These are phyloP conservation scores for Siniperca chuatsi DNA, from an alignment of 2,113 vertebrate genomes.

Conservation along the genomic window DNA sequence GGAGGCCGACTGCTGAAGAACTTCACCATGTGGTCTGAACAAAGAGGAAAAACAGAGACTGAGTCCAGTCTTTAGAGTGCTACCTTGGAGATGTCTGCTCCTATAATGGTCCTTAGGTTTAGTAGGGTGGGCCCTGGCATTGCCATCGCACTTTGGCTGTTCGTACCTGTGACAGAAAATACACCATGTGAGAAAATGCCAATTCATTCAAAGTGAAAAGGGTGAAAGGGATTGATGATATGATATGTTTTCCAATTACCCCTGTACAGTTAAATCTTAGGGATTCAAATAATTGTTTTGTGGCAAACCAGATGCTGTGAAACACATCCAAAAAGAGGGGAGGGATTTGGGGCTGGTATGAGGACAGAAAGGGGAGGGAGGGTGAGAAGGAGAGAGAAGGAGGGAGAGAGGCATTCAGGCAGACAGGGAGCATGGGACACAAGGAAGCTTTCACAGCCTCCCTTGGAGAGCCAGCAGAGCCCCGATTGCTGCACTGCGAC, in stretches of 20 bases:
- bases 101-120: slow-evolving; percentile 92
- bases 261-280: slow-evolving; percentile 41
- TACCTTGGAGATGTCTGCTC: slow-evolving; percentile 94
- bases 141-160: slow-evolving; percentile 94
- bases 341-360: slow-evolving; percentile 51
- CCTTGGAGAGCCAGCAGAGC: slow-evolving; percentile 51
- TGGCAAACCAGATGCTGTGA: slow-evolving; percentile 64
- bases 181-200: slow-evolving; percentile 19
- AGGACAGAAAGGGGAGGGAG: slow-evolving; percentile 39
- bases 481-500: slow-evolving; percentile 64
- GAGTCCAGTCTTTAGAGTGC: slow-evolving; percentile 59
- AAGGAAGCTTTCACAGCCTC: slow-evolving; percentile 68
- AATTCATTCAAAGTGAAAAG: slow-evolving; percentile 19
- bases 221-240: background rate
- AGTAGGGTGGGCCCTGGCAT: slow-evolving; percentile 92
- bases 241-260: slow-evolving; percentile 41
- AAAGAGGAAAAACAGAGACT: slow-evolving; percentile 37
- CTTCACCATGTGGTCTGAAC: slow-evolving; percentile 53
- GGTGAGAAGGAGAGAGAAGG: slow-evolving; percentile 41
- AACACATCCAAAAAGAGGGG: slow-evolving; percentile 51
- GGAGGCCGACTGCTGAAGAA: slow-evolving; percentile 36
- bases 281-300: slow-evolving; percentile 66
- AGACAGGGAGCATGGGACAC: slow-evolving; percentile 63
- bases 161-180: slow-evolving; percentile 87
- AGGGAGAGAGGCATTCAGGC: slow-evolving; percentile 48